phyloP scores from a whole-genome alignment of 2,113 vertebrate genomes.

The Ageneiosus marmoratus region DNA sequence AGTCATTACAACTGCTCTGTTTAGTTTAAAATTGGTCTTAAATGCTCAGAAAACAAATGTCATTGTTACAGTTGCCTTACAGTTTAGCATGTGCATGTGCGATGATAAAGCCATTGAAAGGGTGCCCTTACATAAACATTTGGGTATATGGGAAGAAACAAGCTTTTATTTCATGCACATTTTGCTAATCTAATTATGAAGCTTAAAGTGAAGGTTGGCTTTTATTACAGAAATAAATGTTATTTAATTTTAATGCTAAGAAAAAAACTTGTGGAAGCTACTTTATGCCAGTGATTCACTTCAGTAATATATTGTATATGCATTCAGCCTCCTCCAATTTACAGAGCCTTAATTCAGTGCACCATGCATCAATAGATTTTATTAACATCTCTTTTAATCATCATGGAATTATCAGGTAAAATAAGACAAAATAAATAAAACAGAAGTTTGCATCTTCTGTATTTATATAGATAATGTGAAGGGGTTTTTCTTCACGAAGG shows the following conservation, averaged over 20 bases:
- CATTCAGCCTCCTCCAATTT: no score
- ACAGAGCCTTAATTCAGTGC: no score
- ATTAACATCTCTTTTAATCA: no score
- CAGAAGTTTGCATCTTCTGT: no score
- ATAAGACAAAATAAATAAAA: no score
- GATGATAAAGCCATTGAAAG: slow-evolving; percentile 26
- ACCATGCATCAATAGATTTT: no score
- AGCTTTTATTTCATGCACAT: slow-evolving; percentile 13
- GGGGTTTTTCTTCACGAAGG: no score
- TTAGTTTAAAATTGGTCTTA: slow-evolving; percentile 7
- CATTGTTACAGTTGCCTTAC: slow-evolving; percentile 3
- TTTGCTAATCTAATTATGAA: slow-evolving; percentile 11
- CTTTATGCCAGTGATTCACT: no score
- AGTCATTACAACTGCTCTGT: not conserved
- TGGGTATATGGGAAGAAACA: slow-evolving; percentile 20
- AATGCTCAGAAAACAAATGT: slow-evolving; percentile 17
- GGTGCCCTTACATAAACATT: not conserved
- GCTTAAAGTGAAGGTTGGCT: slow-evolving; percentile 18
- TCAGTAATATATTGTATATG: no score
- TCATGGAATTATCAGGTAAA: no score
- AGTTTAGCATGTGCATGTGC: not conserved
- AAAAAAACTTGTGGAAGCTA: slow-evolving; percentile 11
- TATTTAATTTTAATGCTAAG: slow-evolving; percentile 15
- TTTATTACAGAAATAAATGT: slow-evolving; percentile 15
- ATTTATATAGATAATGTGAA: no score